These are phyloP conservation scores for Melanitta fusca DNA, from an alignment of 2,797 vertebrate genomes.

Conservation along the genomic window DNA sequence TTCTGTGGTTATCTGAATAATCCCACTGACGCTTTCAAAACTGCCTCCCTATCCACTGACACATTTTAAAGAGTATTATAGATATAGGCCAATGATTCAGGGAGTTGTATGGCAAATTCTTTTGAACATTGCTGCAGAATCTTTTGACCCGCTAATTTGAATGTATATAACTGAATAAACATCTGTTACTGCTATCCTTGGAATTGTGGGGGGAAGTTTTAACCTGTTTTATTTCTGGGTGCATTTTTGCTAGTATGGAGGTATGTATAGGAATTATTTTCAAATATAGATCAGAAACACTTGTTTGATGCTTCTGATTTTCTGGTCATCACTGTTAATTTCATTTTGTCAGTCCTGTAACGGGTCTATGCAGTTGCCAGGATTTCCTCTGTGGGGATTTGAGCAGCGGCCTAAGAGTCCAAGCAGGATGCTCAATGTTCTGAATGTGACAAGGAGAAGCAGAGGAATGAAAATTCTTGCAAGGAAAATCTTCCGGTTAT, in stretches of 20 bases:
- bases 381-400: neutral
- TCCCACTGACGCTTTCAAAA: neutral
- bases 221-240: neutral
- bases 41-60: neutral
- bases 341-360: fast-evolving
- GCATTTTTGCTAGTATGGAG: neutral
- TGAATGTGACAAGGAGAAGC: neutral
- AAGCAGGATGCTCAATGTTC: neutral
- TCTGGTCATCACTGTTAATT: neutral
- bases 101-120: neutral
- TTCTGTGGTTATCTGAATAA: fast-evolving
- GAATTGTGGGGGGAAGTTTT: neutral
- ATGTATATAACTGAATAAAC: neutral
- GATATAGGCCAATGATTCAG: neutral
- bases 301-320: neutral
- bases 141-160: neutral
- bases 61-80: neutral
- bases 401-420: neutral
- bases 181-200: neutral
- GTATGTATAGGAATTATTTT: neutral
- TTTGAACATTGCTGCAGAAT: neutral
- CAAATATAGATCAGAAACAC: neutral
- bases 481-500: too few relatives aligned
- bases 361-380: neutral
- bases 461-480: neutral